Conservation (phyloP, 2,113 vertebrate species). For the Aptenodytes patagonicus region DNA sequence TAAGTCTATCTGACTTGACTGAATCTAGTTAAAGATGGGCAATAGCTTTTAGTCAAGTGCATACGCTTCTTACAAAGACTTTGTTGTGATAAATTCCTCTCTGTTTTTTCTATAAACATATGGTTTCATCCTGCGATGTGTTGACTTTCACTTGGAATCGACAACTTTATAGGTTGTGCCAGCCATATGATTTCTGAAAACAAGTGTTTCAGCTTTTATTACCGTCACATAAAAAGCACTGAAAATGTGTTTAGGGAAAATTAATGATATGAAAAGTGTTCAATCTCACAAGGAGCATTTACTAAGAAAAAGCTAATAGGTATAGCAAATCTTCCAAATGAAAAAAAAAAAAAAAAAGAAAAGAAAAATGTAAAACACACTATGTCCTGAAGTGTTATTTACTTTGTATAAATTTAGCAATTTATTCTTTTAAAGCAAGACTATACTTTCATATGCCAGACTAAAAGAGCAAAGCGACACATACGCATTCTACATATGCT, state of each 20-base stretch:
- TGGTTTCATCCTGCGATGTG: not conserved
- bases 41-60: not conserved
- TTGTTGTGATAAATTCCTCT: not conserved
- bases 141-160: slow-evolving; percentile 1
- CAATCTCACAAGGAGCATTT: not conserved
- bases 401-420: not conserved
- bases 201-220: slow-evolving; percentile 26
- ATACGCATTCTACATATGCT: not conserved
- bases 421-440: not conserved
- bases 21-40: not conserved
- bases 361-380: not conserved
- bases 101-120: not conserved
- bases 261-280: not conserved
- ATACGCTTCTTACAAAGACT: not conserved
- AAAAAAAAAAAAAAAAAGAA: not conserved
- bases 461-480: not conserved
- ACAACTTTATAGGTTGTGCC: slow-evolving; percentile 5
- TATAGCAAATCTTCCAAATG: not conserved
- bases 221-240: not conserved
- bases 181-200: slow-evolving; percentile 23
- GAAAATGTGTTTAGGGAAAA: slow-evolving; percentile 9
- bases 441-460: not conserved
- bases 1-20: not conserved
- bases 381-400: not conserved
- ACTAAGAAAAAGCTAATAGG: not conserved